Conservation (phyloP, 2,797 vertebrate genomes). For the Pogoniulus pusillus region DNA sequence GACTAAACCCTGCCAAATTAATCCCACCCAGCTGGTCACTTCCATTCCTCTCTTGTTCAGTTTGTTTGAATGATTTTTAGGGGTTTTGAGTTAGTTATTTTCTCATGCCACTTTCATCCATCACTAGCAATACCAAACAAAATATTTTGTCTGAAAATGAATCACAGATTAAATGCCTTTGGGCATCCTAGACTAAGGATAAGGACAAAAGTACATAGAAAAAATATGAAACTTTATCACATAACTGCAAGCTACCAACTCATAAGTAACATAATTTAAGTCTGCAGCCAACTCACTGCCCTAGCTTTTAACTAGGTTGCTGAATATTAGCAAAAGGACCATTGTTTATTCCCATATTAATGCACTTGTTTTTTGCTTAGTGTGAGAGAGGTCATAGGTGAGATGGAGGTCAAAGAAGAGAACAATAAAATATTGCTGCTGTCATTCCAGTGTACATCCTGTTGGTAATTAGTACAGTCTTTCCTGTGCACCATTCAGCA, state of each 20-base stretch:
- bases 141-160: slow-evolving; percentile 69
- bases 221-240: slow-evolving; percentile 45
- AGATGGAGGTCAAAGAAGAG: neutral
- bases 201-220: slow-evolving; percentile 60
- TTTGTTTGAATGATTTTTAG: slow-evolving; percentile 65
- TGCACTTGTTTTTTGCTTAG: neutral
- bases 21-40: slow-evolving; percentile 71
- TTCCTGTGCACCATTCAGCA: neutral
- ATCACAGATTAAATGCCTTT: slow-evolving; percentile 64
- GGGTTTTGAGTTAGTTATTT: neutral
- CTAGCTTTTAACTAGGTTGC: slow-evolving; percentile 27
- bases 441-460: neutral
- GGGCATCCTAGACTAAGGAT: slow-evolving; percentile 24
- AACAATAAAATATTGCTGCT: neutral
- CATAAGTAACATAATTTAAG: slow-evolving; percentile 26
- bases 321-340: slow-evolving; percentile 19
- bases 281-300: neutral
- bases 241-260: slow-evolving; percentile 38
- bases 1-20: slow-evolving; percentile 69
- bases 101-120: slow-evolving; percentile 43
- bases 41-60: slow-evolving; percentile 70
- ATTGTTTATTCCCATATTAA: slow-evolving; percentile 34
- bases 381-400: neutral
- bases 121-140: slow-evolving; percentile 63
- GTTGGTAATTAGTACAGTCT: neutral